phyloP scores from a whole-genome alignment of 1,140 invertebrate species.

The Drosophila miranda region DNA sequence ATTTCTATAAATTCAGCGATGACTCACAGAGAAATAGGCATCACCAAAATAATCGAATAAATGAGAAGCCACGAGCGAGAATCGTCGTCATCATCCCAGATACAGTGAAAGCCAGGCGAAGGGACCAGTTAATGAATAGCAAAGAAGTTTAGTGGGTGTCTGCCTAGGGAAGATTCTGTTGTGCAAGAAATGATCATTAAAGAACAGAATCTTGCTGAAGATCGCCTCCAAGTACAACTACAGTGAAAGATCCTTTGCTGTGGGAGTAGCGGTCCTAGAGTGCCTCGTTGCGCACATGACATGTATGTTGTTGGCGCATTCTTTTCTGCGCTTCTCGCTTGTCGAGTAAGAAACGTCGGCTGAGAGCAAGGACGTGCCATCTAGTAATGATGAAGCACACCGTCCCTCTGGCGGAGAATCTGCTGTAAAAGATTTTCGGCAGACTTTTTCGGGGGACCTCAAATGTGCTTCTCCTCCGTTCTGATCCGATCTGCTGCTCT shows the following conservation, averaged over 20 bases:
- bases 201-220: too few relatives aligned
- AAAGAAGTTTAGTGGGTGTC: conserved; percentile 2
- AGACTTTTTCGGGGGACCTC: conserved; percentile 33
- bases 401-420: conserved; percentile 25
- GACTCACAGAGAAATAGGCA: conserved; percentile 50
- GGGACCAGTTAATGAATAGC: conserved; percentile 11
- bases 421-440: conserved; percentile 39
- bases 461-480: conserved; percentile 11
- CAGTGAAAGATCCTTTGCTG: too few relatives aligned
- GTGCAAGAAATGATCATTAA: too few relatives aligned
- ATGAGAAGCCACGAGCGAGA: conserved; percentile 34
- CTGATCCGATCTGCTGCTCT: conserved; percentile 15
- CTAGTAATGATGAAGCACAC: too few relatives aligned
- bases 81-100: conserved; percentile 3
- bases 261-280: too few relatives aligned
- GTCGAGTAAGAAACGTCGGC: too few relatives aligned
- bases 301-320: too few relatives aligned
- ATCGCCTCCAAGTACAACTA: too few relatives aligned
- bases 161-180: conserved; percentile 4
- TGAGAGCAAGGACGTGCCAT: too few relatives aligned
- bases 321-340: too few relatives aligned
- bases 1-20: conserved; percentile 74
- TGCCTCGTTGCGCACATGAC: too few relatives aligned
- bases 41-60: conserved; percentile 51
- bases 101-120: conserved; percentile 29